Base-by-base conservation (phyloP, 2,888 invertebrate genomes). In the Apotomis turbidana region DNA sequence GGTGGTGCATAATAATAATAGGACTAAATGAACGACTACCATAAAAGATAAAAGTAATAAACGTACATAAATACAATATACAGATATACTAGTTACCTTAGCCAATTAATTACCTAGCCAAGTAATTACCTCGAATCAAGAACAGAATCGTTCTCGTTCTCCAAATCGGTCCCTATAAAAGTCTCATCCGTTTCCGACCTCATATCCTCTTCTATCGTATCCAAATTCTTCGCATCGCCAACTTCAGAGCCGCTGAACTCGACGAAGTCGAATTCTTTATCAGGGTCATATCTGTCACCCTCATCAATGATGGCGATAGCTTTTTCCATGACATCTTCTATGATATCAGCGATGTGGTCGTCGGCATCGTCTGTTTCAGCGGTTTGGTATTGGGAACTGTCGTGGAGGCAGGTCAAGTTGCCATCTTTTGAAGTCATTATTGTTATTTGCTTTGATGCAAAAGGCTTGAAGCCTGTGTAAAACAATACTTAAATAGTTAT, bases 401-500 rank as follows among this genome's bases (percentile, higher is more conserved):
- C 36, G 90, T 87, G 5, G 87, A 83, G 0, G 86, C 86, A 89
- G 0, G 82, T 86, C 0, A 90, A 70, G 0, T 3, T 41, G 5
- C 90, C 90, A 63, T 86, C 87, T 38, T 88, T 85, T 0, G 87
- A 82, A 0, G 87, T 80, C 84, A 86, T 84, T 75, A 90, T 84
- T 69, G 86, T 85, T 27, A 90, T 86, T 85, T 91, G 87, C 67
- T 90, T 91, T 0, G 89, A 87, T 0, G 90, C 88, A 75, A 91
- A 92, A 0, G 91, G 91, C 78, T 90, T 91, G 82, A 91, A 92
- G 57, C 51, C 70, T 63, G 68, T 5, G 54, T 61, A 54, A 12
- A n/a, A 54, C 9, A 46, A 61, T 44, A 41, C 27, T 27, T 27
- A 27, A 27, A 27, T 27, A 27, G 27, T 27, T 1, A 27, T 2